Evolutionary conservation across 2,113 vertebrate species (phyloP).

Genomic region (Onychostruthus taczanowskii): DNA sequence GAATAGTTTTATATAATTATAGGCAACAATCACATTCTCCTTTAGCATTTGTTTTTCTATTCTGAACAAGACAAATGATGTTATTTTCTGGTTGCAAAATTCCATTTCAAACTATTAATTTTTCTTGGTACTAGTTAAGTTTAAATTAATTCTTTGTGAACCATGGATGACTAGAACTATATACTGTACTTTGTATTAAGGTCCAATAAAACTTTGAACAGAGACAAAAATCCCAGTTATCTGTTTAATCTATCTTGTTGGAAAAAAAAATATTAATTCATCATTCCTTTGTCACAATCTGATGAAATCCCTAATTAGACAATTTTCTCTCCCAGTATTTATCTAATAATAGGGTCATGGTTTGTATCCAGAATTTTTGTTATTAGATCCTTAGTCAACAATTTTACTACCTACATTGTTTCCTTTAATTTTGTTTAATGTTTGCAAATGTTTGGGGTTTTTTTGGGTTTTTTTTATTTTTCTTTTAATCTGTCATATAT

Average conservation of each 20-base stretch:
- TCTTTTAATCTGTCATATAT: neutral
- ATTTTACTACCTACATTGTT: neutral
- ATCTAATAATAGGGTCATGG: neutral
- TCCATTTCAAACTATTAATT: neutral
- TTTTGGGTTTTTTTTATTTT: neutral
- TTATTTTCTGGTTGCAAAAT: neutral
- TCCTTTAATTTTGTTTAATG: neutral
- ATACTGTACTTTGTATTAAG: neutral
- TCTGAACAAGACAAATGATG: neutral
- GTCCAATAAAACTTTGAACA: neutral
- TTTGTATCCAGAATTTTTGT: neutral
- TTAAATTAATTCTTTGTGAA: neutral
- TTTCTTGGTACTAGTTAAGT: neutral
- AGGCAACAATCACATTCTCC: neutral
- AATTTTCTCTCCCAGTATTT: neutral
- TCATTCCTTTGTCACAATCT: neutral
- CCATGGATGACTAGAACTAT: neutral
- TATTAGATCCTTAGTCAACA: neutral
- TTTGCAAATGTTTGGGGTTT: neutral
- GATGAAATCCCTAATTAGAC: neutral
- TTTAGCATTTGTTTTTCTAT: neutral
- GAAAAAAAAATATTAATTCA: neutral
- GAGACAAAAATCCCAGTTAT: neutral
- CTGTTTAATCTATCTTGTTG: neutral
- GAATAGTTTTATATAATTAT: neutral